Evolutionary conservation across 2,797 vertebrate genomes (phyloP), one percentile per base, ranked within the genome.

Genomic region (Calcarius lapponicus): DNA sequence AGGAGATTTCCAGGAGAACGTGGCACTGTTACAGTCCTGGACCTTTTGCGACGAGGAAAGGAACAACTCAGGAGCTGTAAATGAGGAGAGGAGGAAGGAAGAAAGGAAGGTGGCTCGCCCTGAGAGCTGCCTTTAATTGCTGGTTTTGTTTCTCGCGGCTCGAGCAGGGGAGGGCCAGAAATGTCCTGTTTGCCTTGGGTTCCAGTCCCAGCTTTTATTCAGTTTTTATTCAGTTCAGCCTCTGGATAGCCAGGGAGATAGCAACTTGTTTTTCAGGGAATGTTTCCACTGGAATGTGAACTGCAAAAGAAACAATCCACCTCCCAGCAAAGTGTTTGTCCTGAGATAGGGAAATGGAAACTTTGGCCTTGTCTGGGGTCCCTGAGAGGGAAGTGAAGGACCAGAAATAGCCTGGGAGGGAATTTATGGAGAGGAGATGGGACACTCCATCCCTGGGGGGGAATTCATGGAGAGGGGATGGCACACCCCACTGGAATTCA

Each of bases 1-100:
- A 94, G 79, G 56, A 38, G 84, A 91, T 86, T 96, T 97, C 93
- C 95, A 96, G 91, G 76, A 96, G 96, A 95, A 96, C 57, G 78
- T 96, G 96, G 89, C 95, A 86, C 45, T 86, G 88, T 96, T 96
- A 91, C 93, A 94, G 76, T 88, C 20, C 1, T 28, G 88, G 96
- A 96, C 97, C 97, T 97, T 88, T 81, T 65, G 75, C 86, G 84
- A 12, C 10, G 87, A 90, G 87, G 36, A 29, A 40, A 85, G 90
- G 93, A 96, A 38, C 86, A 79, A 2, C 92, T 93, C 90, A 47
- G 34, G 89, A 74, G 89, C 91, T 91, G 83, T 6, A 47, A 80
- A 86, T 58, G 34, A 56, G 60, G 91, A 80, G 82, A 74, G 47
- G 56, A 88, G 66, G 88, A 42, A 60, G 72, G 29, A 62, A 0